A percentile compares a stretch with the other conserved stretches of the same genome.
phyloP scores from a whole-genome alignment of 2,113 vertebrate species.

The Silurus asotus region DNA sequence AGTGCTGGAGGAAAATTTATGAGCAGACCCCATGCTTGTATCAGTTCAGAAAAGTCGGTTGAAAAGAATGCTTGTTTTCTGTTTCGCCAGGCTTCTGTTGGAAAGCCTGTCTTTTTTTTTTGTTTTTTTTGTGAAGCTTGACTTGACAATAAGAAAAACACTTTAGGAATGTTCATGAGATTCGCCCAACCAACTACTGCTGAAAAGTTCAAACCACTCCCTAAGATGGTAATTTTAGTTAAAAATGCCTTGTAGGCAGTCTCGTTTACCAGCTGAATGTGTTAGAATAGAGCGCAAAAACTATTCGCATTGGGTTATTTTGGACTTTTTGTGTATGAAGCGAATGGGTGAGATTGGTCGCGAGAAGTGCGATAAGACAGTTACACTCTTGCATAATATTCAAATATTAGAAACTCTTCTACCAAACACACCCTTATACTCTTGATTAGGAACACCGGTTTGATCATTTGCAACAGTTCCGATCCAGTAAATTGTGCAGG shows the following conservation, averaged over 20 bases:
- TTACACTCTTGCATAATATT: background rate
- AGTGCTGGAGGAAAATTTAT: conserved; percentile 18
- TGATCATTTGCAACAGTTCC: background rate
- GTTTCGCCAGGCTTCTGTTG: conserved; percentile 42
- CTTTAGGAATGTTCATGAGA: background rate
- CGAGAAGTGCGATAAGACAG: background rate
- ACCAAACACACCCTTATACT: background rate
- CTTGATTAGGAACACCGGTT: background rate
- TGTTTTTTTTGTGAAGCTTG: background rate
- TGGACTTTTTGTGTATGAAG: background rate
- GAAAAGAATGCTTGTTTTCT: conserved; percentile 57
- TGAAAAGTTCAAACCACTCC: background rate
- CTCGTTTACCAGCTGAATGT: background rate
- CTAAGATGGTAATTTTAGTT: background rate
- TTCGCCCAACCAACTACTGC: background rate
- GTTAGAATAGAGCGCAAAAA: background rate
- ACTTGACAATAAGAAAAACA: conserved; percentile 26
- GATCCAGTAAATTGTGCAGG: background rate
- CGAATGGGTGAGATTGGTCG: background rate
- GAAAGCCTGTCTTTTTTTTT: conserved; percentile 51
- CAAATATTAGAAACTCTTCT: background rate
- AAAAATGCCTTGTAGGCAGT: background rate
- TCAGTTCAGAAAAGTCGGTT: conserved; percentile 55
- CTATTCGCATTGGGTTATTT: background rate
- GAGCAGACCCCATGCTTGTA: conserved; percentile 50